Conservation (phyloP, 2,888 invertebrate species). For the Theretra japonica region DNA sequence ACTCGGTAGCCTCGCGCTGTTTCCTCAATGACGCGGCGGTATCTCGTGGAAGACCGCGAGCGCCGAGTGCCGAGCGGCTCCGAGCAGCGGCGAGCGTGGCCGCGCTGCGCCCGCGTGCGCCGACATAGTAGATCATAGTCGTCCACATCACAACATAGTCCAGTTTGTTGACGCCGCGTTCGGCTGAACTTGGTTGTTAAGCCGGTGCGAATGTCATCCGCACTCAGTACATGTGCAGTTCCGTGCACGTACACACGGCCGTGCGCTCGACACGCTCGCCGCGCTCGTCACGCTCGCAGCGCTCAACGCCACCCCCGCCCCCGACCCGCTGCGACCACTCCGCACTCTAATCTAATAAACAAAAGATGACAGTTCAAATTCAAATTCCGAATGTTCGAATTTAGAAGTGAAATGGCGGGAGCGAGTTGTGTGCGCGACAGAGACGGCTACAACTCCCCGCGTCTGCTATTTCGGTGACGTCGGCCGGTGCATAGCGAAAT, state of each 20-base stretch:
- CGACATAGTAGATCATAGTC: conserved; percentile 24
- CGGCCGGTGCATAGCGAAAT: conserved; percentile 81
- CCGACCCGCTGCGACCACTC: conserved; percentile 29
- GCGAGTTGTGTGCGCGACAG: conserved; percentile 64
- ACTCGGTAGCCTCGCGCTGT: conserved; percentile 21
- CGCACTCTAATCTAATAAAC: conserved; percentile 40
- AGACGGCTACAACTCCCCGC: conserved; percentile 64
- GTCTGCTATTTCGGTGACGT: conserved; percentile 78
- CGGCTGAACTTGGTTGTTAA: conserved; percentile 79
- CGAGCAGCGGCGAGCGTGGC: conserved; percentile 10
- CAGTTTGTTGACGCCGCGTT: conserved; percentile 77
- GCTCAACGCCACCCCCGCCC: conserved; percentile 42
- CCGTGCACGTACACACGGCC: conserved; percentile 71
- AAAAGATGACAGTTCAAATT: conserved; percentile 62
- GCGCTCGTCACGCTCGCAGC: conserved; percentile 38
- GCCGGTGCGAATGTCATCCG: conserved; percentile 81
- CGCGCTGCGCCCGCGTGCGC: conserved; percentile 9
- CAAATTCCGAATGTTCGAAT: conserved; percentile 65
- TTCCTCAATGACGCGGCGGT: conserved; percentile 19
- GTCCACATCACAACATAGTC: conserved; percentile 57
- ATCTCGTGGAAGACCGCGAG: conserved; percentile 1
- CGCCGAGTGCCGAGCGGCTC: conserved; percentile 5
- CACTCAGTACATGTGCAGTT: conserved; percentile 76
- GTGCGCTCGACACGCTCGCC: conserved; percentile 59
- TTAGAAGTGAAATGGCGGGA: conserved; percentile 67